These are phyloP conservation scores for Clarias pachynema DNA, from an alignment of 2,797 vertebrate genomes.

Conservation along the genomic window DNA sequence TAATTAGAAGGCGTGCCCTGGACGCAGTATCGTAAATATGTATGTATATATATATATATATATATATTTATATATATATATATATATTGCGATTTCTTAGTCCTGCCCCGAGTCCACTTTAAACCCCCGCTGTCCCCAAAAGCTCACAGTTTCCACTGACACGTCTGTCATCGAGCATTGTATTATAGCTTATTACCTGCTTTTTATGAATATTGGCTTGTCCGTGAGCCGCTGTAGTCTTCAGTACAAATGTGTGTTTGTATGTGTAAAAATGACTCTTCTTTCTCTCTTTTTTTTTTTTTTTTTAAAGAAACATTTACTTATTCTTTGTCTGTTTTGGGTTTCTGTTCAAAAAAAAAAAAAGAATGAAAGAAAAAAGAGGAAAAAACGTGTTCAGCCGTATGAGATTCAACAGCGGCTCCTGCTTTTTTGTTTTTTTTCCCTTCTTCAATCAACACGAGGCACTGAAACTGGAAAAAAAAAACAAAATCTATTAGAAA, in stretches of 20 bases:
- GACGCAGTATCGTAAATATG: constrained; percentile 67
- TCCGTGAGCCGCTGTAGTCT: constrained; percentile 80
- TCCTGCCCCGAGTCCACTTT: constrained; percentile 51
- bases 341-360: constrained; percentile 73
- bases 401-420: constrained; percentile 56
- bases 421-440: constrained; percentile 63
- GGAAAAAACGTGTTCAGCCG: constrained; percentile 60
- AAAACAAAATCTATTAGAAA: constrained; percentile 77
- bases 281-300: constrained; percentile 65
- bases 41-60: not conserved
- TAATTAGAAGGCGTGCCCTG: constrained; percentile 80
- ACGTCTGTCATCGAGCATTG: constrained; percentile 75
- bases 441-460: constrained; percentile 71
- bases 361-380: constrained; percentile 29
- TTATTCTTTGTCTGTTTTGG: constrained; percentile 78
- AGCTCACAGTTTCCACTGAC: constrained; percentile 62
- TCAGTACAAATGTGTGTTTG: constrained; percentile 82
- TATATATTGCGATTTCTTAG: constrained; percentile 19
- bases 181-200: constrained; percentile 79
- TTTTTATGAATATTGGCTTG: constrained; percentile 83
- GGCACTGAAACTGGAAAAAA: constrained; percentile 79
- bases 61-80: not conserved
- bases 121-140: constrained; percentile 44
- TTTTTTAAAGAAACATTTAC: constrained; percentile 65
- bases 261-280: constrained; percentile 69